These are phyloP conservation scores for Enteromius trimaculatus DNA, from an alignment of 2,797 vertebrate genomes.

Conservation along the genomic window DNA sequence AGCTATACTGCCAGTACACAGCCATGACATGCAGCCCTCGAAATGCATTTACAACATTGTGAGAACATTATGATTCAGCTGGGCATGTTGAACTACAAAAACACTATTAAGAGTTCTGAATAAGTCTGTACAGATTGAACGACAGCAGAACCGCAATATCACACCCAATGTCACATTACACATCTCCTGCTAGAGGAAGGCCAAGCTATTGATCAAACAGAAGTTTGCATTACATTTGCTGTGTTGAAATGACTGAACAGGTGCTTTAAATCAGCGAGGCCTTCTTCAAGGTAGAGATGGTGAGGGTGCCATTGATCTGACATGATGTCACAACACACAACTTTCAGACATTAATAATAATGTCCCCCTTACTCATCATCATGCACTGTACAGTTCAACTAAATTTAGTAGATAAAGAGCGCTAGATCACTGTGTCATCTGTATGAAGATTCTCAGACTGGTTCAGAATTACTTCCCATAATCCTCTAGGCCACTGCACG, in stretches of 20 bases:
- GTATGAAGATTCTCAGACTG: slow-evolving; percentile 50
- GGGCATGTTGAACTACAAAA: slow-evolving; percentile 67
- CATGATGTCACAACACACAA: slow-evolving; percentile 75
- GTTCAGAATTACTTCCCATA: slow-evolving; percentile 30
- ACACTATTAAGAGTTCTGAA: slow-evolving; percentile 66
- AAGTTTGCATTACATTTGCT: neutral
- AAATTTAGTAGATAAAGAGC: slow-evolving; percentile 68
- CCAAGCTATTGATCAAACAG: neutral
- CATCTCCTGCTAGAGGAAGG: slow-evolving; percentile 63
- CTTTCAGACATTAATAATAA: slow-evolving; percentile 79
- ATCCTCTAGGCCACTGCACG: slow-evolving; percentile 32
- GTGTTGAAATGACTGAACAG: slow-evolving; percentile 2
- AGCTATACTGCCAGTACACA: slow-evolving; percentile 74
- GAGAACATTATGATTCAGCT: slow-evolving; percentile 68
- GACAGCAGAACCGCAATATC: slow-evolving; percentile 61
- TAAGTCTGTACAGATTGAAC: slow-evolving; percentile 65
- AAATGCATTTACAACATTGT: slow-evolving; percentile 73
- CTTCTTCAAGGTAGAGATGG: slow-evolving; percentile 65
- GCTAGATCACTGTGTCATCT: slow-evolving; percentile 67
- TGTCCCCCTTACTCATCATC: slow-evolving; percentile 79
- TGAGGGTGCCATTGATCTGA: slow-evolving; percentile 63
- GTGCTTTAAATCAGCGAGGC: neutral
- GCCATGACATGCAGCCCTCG: slow-evolving; percentile 75
- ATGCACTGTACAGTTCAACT: slow-evolving; percentile 85
- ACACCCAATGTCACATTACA: slow-evolving; percentile 60